Evolutionary conservation across 2,888 invertebrate genomes (phyloP), one percentile per base, ranked within the genome.

Genomic region (Pachliopta kotzebuea): DNA sequence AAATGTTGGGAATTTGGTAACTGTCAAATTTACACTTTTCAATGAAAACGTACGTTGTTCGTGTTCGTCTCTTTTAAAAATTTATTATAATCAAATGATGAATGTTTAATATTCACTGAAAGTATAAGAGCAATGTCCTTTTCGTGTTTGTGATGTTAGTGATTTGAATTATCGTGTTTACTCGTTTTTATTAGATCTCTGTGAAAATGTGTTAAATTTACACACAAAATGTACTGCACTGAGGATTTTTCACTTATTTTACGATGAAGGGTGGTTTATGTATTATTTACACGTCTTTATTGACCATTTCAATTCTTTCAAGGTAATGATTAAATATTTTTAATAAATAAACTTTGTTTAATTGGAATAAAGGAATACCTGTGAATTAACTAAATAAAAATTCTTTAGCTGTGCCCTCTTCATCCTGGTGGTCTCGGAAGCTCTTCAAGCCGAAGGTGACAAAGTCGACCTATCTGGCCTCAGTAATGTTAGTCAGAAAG

Each of bases 181-280:
- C 62, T 68, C 69, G n/a, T 72, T 67, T 61, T 63, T 62, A 65
- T 69, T 70, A 73, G 76, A 76, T 73, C 76, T 75, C 78, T 79
- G 80, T 82, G 77, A 81, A 77, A 73, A 86, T 85, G 86, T 84
- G 77, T 80, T 86, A 83, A 81, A 79, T 83, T 85, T 84, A 78
- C 83, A 80, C 84, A 85, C 88, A 89, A 89, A 91, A 91, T 91
- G 91, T 74, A 88, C 89, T 84, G 79, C 84, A 87, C 80, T 84
- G 85, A 86, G 81, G 84, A 88, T 86, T 83, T 86, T 79, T 85
- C 82, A 84, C 70, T 88, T 74, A 85, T 86, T 82, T 80, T 90
- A 93, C 88, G 88, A 94, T 94, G 94, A 94, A 93, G 93, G 90
- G 92, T 83, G 92, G 92, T 77, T 83, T 93, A 78, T 90, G 90